Evolutionary conservation across 2,888 invertebrate genomes (phyloP).

Genomic region (Dusona sp.): DNA sequence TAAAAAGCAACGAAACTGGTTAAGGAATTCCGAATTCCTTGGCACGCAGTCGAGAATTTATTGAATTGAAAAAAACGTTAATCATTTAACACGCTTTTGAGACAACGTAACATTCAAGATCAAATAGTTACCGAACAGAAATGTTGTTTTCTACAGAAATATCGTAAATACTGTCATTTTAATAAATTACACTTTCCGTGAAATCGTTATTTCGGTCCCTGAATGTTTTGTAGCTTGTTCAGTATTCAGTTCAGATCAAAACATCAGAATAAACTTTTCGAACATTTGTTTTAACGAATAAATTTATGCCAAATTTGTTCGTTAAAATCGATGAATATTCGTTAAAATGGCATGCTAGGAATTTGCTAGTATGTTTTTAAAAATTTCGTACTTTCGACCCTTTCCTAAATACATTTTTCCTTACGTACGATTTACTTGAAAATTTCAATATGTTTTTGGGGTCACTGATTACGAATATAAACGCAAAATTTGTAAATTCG

Average conservation of each 20-base stretch:
- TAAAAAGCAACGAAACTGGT: not conserved
- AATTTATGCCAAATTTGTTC: not conserved
- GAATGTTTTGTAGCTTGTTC: not conserved
- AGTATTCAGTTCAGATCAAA: not conserved
- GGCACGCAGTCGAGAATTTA: not conserved
- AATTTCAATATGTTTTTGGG: too few species aligned
- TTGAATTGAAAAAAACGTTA: not conserved
- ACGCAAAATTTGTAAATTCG: too few species aligned
- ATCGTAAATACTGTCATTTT: not conserved
- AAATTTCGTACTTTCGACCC: too few species aligned
- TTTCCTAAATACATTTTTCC: too few species aligned
- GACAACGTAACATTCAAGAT: not conserved
- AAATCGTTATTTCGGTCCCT: not conserved
- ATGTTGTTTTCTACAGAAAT: not conserved
- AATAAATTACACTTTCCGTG: not conserved
- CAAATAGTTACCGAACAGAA: not conserved
- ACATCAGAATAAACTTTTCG: not conserved
- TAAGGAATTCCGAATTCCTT: not conserved
- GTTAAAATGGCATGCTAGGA: too few species aligned
- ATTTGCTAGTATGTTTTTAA: too few species aligned
- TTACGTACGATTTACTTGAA: too few species aligned
- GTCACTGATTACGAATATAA: too few species aligned
- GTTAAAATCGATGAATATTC: not conserved
- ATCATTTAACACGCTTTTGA: not conserved
- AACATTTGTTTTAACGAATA: not conserved